These are phyloP conservation scores for Torymus tubicola DNA, from an alignment of 2,888 invertebrate species.

Conservation along the genomic window DNA sequence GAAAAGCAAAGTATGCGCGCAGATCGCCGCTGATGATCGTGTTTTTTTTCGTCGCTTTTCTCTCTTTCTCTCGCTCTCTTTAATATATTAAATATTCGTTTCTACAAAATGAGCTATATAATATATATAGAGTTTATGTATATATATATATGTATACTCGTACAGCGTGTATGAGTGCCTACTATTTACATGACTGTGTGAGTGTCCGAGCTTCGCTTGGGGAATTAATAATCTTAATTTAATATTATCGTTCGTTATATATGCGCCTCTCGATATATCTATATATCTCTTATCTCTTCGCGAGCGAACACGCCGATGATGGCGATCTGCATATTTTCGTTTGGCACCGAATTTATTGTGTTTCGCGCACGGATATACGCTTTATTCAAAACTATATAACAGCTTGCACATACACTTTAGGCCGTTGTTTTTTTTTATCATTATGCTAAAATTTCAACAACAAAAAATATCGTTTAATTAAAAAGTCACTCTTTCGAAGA, in stretches of 20 bases:
- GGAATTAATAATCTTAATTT: conserved; percentile 13
- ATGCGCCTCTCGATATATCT: background rate
- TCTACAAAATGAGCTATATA: conserved; percentile 25
- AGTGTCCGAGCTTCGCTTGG: conserved; percentile 32
- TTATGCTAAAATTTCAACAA: too few relatives aligned
- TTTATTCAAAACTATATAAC: too few relatives aligned
- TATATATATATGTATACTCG: conserved; percentile 33
- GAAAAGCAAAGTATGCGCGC: background rate
- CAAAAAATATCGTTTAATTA: too few relatives aligned
- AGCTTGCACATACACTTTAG: too few relatives aligned
- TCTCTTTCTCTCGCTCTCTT: too few relatives aligned
- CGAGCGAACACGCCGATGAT: too few relatives aligned
- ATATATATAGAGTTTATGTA: conserved; percentile 26
- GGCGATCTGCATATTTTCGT: too few relatives aligned
- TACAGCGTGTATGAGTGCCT: conserved; percentile 28
- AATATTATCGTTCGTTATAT: background rate
- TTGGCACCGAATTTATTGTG: too few relatives aligned
- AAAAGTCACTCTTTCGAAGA: too few relatives aligned
- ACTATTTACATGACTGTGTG: conserved; percentile 65
- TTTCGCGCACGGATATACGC: too few relatives aligned
- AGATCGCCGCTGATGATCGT: background rate
- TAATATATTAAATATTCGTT: background rate
- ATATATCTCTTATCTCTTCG: too few relatives aligned
- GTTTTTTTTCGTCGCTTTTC: background rate
- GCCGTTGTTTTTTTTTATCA: too few relatives aligned